A percentile compares a stretch with the other conserved stretches of the same genome.
Conservation (phyloP, 2,797 vertebrate genomes). For the Choloepus didactylus region DNA sequence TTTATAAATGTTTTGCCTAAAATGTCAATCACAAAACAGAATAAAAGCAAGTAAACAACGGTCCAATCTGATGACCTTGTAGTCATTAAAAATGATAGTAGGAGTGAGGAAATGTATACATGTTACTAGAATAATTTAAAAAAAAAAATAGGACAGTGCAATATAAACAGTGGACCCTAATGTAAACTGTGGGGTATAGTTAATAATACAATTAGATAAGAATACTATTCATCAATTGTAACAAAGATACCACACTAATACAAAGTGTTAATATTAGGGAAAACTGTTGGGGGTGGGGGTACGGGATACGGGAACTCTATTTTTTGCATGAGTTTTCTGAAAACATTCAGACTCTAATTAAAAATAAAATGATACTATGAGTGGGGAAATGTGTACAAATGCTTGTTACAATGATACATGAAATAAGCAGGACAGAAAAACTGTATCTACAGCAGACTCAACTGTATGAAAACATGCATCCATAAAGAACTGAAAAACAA, state of each 20-base stretch:
- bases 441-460: neutral
- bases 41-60: neutral
- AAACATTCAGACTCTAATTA: too few species aligned
- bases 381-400: neutral
- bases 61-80: slow-evolving; percentile 16
- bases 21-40: slow-evolving; percentile 50
- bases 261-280: too few species aligned
- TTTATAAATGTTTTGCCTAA: slow-evolving; percentile 50
- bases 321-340: too few species aligned
- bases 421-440: slow-evolving; percentile 29
- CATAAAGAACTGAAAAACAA: neutral
- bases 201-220: too few species aligned
- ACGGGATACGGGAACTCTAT: too few species aligned
- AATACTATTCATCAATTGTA: too few species aligned
- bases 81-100: slow-evolving; percentile 9
- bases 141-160: too few species aligned
- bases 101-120: neutral
- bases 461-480: neutral
- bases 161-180: too few species aligned
- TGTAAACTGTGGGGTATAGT: too few species aligned
- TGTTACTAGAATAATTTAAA: too few species aligned
- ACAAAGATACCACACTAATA: too few species aligned
- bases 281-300: too few species aligned
- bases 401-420: neutral
- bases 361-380: neutral